These are phyloP conservation scores for Idris sp. DNA, from an alignment of 1,140 invertebrate genomes.

Conservation along the genomic window DNA sequence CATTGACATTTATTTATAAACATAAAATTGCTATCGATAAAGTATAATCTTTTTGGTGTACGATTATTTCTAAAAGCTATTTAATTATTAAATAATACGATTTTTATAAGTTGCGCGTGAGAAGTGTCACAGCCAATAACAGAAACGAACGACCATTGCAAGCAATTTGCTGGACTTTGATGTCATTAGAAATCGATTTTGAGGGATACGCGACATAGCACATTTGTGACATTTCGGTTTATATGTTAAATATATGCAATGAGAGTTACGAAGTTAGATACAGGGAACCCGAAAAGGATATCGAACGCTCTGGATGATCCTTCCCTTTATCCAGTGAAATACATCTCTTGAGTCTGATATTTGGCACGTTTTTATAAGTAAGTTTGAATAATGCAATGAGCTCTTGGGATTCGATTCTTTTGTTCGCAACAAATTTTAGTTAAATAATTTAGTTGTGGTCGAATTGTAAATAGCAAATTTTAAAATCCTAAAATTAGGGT, in stretches of 20 bases:
- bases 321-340: constrained; percentile 43
- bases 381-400: constrained; percentile 58
- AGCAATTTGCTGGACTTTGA: constrained; percentile 39
- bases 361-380: constrained; percentile 59
- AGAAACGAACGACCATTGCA: constrained; percentile 27
- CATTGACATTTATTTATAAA: no score
- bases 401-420: constrained; percentile 48
- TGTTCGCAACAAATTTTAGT: constrained; percentile 38
- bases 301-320: constrained; percentile 37
- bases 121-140: constrained; percentile 12
- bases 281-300: constrained; percentile 51
- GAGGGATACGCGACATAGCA: constrained; percentile 31
- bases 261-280: constrained; percentile 47
- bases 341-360: constrained; percentile 52
- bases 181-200: constrained; percentile 38
- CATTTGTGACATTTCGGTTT: constrained; percentile 50
- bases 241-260: constrained; percentile 57
- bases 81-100: constrained; percentile 34
- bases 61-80: no score
- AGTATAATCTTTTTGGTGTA: no score
- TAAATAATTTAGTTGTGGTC: constrained; percentile 51
- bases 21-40: no score
- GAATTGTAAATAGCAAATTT: constrained; percentile 53
- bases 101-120: constrained; percentile 8
- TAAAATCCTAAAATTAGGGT: constrained; percentile 27